Base-by-base conservation (phyloP, 2,888 invertebrate genomes). In the Tortrix viridana region DNA sequence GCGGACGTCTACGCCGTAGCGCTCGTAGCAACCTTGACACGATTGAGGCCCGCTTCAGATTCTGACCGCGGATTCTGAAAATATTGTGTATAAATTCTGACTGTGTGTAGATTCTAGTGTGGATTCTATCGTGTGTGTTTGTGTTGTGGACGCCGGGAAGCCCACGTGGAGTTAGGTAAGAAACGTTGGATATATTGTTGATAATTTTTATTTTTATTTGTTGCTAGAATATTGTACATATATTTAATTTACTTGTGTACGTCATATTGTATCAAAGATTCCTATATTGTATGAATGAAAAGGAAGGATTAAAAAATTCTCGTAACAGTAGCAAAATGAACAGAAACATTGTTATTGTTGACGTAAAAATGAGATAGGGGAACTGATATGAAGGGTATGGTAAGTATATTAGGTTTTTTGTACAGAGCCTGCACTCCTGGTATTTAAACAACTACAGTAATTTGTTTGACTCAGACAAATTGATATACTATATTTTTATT, bases 1-100 rank as follows among this genome's bases (percentile, higher is more conserved):
- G 84, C 87, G 87, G 89, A 85, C 90, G 91, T 84, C 85, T 85
- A 85, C 87, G 81, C 72, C 81, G 85, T 84, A 85, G 84, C 77
- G 61, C 67, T 68, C 60, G 68, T 69, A 68, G 77, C 75, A 83
- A 84, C 87, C 89, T 88, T 87, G 87, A 88, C 87, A 88, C 89
- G 85, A 77, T 80, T 85, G 85, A 83, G 85, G 80, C 83, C 12
- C 32, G 32, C 80, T 82, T 81, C 76, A 74, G 77, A 75, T 72
- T 67, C 71, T 66, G 41, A 53, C 46, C 56, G 62, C 57, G 57
- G 52, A 52, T 52, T 52, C 50, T 20, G 5, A 52, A 56, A 52
- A 56, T 38, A 20, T 20, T 44, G 57, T 47, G 52, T 22, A 49
- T 53, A 22, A 41, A 16, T 41, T 43, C 26, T 44, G 22, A 26